Base-by-base conservation (phyloP, 2,113 vertebrate genomes). In the Thryonomys swinderianus region DNA sequence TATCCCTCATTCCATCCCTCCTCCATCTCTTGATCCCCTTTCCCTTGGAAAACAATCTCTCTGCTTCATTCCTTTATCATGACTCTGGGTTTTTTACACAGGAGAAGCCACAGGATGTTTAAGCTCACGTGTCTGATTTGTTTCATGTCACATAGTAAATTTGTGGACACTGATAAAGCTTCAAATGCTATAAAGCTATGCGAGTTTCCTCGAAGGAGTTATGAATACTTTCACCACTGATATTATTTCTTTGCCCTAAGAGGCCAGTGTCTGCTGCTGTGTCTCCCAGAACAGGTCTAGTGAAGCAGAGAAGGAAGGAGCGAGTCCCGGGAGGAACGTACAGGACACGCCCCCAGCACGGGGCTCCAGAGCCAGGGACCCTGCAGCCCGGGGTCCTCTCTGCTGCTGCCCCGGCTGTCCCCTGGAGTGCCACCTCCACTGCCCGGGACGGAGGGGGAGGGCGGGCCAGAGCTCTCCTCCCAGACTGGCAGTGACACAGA, bases 401-500 rank as follows among this genome's bases (percentile, higher is more conserved):
- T 23, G 51, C 51, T 53, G 51, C 51, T 13, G 51, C 18, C 0
- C 2, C 10, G 5, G 13, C 2, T 59, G 34, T n/a, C 32, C 62
- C 37, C 32, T 21, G 23, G 21, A 5, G 17, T 0, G 25, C 48
- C 23, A 4, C 59, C 37, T 66, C 57, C n/a, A 34, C 37, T 25
- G 3, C 18, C 69, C 5, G 4, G 3, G 16, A 21, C 16, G 6
- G 55, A 73, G 1, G 48, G 23, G 53, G 34, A 82, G 16, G 32
- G 5, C 3, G 51, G 34, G 11, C 27, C 0, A 20, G 55, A 16
- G 6, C 23, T 7, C 13, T 5, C 32, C 18, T 34, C 16, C 4
- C 34, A 8, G 14, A 10, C 21, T 20, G 16, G 12, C 3, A 14
- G 20, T 37, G 21, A 5, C 7, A 30, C 0, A 0, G 9, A 34